Percentiles rank a stretch among this genome's conserved stretches.
These are phyloP conservation scores for Hydraecia micacea DNA, from an alignment of 2,888 invertebrate genomes.

Conservation along the genomic window DNA sequence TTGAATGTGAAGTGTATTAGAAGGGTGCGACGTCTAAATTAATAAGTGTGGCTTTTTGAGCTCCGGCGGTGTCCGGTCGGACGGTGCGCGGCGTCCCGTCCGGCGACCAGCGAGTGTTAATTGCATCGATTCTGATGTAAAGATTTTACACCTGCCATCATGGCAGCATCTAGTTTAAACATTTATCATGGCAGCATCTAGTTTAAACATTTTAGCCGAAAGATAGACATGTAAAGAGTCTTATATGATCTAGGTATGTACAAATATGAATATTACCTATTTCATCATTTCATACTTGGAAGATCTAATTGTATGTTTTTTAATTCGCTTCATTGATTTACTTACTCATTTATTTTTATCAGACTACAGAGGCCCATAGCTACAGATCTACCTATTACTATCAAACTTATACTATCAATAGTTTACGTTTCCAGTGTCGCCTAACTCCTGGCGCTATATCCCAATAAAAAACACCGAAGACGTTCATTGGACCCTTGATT, in stretches of 20 bases:
- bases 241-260: background rate
- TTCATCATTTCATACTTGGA: background rate
- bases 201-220: background rate
- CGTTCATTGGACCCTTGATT: background rate
- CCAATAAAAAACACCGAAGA: background rate
- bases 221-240: background rate
- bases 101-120: background rate
- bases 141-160: too few relatives aligned
- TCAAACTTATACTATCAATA: background rate
- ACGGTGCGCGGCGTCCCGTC: background rate
- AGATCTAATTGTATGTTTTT: background rate
- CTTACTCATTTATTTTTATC: background rate
- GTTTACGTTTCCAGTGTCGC: background rate
- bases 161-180: background rate
- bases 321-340: background rate
- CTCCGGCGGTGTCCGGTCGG: background rate
- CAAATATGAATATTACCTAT: background rate
- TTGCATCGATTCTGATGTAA: background rate
- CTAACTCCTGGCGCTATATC: background rate
- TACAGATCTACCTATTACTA: background rate
- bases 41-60: conserved; percentile 28
- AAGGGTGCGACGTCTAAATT: conserved; percentile 27
- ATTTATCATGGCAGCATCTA: background rate
- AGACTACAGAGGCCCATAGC: background rate
- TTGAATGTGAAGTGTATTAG: background rate